These are phyloP conservation scores for Drosophila nannoptera DNA, from an alignment of 1,140 invertebrate genomes.

Conservation along the genomic window DNA sequence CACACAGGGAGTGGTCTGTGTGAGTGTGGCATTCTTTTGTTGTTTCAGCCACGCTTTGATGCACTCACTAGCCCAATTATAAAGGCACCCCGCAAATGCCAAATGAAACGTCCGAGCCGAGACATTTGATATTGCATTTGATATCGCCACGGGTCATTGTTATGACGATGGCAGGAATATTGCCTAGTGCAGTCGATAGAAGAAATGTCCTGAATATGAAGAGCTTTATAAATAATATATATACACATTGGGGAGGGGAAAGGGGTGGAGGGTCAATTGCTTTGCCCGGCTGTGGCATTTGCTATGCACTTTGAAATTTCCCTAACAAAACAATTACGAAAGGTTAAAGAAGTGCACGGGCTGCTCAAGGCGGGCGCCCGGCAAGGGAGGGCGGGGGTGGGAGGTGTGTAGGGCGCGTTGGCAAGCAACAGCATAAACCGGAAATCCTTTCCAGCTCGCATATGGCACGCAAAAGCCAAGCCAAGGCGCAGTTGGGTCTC, in stretches of 20 bases:
- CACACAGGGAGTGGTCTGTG: not conserved
- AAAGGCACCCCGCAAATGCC: not conserved
- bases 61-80: conserved; percentile 5
- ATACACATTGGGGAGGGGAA: conserved; percentile 45
- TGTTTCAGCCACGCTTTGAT: conserved; percentile 12
- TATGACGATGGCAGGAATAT: not conserved
- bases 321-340: conserved; percentile 71
- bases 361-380: not conserved
- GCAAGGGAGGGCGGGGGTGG: not conserved
- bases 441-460: conserved; percentile 76
- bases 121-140: not conserved
- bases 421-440: conserved; percentile 67
- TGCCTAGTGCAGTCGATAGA: conserved; percentile 7
- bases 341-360: conserved; percentile 34
- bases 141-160: not conserved
- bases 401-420: conserved; percentile 20
- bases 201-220: conserved; percentile 36
- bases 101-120: not conserved
- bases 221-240: conserved; percentile 58
- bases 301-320: conserved; percentile 57
- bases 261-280: too few relatives aligned
- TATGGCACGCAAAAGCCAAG: conserved; percentile 70
- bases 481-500: conserved; percentile 43
- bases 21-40: conserved; percentile 4
- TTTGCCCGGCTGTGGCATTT: conserved; percentile 43